These are phyloP conservation scores for Festucalex cinctus DNA, from an alignment of 2,113 vertebrate species.

Conservation along the genomic window DNA sequence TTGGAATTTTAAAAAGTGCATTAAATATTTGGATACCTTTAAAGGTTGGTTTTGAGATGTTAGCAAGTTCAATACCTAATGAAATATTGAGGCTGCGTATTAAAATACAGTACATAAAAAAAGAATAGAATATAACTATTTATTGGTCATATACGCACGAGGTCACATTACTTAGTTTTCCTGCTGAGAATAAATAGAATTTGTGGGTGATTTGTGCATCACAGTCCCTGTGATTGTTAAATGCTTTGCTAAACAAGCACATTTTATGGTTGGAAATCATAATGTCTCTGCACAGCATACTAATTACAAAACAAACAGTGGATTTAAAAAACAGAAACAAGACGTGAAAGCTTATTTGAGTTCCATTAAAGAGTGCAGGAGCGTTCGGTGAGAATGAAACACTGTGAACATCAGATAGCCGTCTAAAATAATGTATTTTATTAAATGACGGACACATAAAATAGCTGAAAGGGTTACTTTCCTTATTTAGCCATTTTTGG, in stretches of 20 bases:
- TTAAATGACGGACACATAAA: too few relatives aligned
- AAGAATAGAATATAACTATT: too few relatives aligned
- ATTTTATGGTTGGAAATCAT: neutral
- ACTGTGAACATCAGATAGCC: neutral
- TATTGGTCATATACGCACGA: too few relatives aligned
- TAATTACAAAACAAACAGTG: neutral
- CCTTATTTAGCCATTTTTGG: too few relatives aligned
- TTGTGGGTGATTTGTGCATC: neutral
- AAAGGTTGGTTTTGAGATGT: too few relatives aligned
- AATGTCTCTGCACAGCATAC: neutral
- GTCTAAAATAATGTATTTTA: too few relatives aligned
- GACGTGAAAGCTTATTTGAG: neutral
- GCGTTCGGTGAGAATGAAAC: neutral
- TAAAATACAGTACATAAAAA: too few relatives aligned
- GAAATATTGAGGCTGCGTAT: too few relatives aligned
- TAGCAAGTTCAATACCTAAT: too few relatives aligned
- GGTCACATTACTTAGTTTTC: neutral
- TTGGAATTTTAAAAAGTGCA: too few relatives aligned
- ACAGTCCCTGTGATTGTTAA: neutral
- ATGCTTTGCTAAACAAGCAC: slow-evolving; percentile 3
- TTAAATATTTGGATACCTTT: too few relatives aligned
- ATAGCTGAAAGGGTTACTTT: too few relatives aligned
- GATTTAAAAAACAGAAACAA: neutral
- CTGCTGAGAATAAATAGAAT: neutral
- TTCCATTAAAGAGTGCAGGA: neutral